phyloP scores from a whole-genome alignment of 2,113 vertebrate species.

The Peromyscus leucopus region DNA sequence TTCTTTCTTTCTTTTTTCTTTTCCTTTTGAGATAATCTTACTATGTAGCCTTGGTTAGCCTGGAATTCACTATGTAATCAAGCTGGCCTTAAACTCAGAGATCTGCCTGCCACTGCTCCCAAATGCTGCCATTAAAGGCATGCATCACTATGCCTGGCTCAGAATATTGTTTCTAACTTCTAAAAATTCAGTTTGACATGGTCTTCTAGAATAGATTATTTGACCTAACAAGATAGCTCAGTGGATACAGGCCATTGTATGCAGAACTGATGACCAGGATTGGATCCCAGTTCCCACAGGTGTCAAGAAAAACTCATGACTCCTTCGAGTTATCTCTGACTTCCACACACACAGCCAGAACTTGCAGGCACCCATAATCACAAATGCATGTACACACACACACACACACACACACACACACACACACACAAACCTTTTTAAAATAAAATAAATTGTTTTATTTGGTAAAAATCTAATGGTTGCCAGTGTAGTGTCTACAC shows the following conservation, averaged over 20 bases:
- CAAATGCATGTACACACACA: not conserved
- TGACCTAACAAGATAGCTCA: not conserved
- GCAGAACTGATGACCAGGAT: not conserved
- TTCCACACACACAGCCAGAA: not conserved
- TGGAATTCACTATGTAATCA: not conserved
- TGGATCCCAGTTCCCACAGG: not conserved
- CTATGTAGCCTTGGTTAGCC: not conserved
- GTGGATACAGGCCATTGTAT: not conserved
- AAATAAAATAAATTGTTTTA: not conserved
- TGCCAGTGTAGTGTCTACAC: not conserved
- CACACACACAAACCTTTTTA: not conserved
- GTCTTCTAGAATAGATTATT: conserved; percentile 3
- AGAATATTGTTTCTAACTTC: not conserved
- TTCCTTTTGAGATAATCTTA: not conserved
- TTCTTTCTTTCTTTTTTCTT: too few relatives aligned
- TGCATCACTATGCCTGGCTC: not conserved
- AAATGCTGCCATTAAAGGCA: too few relatives aligned
- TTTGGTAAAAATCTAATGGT: not conserved
- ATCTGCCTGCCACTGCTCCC: not conserved
- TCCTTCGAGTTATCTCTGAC: not conserved
- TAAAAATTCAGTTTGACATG: not conserved
- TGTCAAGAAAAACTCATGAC: not conserved
- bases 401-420: not conserved
- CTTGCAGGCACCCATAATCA: not conserved
- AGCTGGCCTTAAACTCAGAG: not conserved